Conservation (phyloP, 2,113 vertebrate species). For the cat (Felis catus) region DNA sequence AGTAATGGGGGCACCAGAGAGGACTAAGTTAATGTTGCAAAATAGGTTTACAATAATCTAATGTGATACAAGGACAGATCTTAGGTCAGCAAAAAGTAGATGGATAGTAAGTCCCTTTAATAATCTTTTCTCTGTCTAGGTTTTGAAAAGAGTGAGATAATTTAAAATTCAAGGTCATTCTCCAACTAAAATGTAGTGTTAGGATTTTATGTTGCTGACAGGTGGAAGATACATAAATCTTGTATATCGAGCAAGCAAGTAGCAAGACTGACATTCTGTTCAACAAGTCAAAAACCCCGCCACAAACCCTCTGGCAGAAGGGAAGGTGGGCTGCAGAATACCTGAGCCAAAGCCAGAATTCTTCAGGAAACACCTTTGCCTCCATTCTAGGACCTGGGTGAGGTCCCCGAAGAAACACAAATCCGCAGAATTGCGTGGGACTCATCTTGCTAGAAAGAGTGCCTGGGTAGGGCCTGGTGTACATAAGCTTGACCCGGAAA, state of each 20-base stretch:
- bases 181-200: not conserved
- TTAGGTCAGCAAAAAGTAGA: slow-evolving; percentile 11
- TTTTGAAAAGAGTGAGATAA: not conserved
- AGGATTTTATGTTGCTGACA: not conserved
- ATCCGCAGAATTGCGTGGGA: not conserved
- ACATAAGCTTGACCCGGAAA: not conserved
- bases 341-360: not conserved
- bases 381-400: not conserved
- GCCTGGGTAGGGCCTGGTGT: not conserved
- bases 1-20: not conserved
- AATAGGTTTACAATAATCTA: not conserved
- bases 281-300: not conserved
- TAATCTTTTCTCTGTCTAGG: not conserved
- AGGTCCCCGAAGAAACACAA: not conserved
- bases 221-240: not conserved
- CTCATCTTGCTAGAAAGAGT: not conserved
- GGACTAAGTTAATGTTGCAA: not conserved
- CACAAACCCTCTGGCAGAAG: not conserved
- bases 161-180: not conserved
- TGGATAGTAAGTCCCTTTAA: not conserved
- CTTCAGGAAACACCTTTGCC: not conserved
- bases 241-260: not conserved
- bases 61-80: not conserved
- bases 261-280: not conserved
- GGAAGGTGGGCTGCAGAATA: not conserved